A percentile compares a stretch with the other conserved stretches of the same genome.
phyloP scores from a whole-genome alignment of 64 coral and sea anemone species.

The Porites lutea region DNA sequence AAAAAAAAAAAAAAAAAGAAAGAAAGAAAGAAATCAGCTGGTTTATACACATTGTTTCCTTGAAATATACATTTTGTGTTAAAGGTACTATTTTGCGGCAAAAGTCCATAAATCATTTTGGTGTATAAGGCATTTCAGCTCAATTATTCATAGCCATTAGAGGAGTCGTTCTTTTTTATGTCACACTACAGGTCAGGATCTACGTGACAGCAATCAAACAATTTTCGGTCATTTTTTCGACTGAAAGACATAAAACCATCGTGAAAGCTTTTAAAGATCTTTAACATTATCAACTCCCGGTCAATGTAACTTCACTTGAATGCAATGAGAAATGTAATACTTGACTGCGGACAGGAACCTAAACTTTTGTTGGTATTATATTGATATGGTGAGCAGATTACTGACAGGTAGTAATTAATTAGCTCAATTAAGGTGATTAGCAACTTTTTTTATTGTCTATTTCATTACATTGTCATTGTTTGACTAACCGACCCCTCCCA shows the following conservation, averaged over 20 bases:
- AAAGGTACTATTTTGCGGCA: conserved; percentile 18
- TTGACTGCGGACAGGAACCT: background rate
- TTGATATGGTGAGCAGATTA: conserved; percentile 14
- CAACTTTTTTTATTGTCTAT: conserved; percentile 55
- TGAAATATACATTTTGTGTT: conserved; percentile 21
- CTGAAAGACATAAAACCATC: background rate
- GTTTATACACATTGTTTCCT: conserved; percentile 14
- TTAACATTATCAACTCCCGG: background rate
- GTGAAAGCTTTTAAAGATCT: background rate
- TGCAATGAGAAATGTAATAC: background rate
- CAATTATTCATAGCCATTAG: conserved; percentile 51
- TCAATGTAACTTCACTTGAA: background rate
- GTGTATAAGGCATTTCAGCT: conserved; percentile 25
- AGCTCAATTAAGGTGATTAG: conserved; percentile 49
- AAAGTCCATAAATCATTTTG: background rate
- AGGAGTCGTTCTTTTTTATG: conserved; percentile 27
- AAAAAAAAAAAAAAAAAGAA: background rate
- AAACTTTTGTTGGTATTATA: background rate
- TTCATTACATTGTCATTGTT: conserved; percentile 55
- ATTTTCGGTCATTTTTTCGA: background rate
- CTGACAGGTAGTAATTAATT: conserved; percentile 40
- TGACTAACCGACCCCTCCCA: conserved; percentile 1
- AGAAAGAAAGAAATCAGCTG: background rate
- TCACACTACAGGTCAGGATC: background rate
- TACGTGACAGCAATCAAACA: background rate